A percentile compares a stretch with the other conserved stretches of the same genome.
These are phyloP conservation scores for Apeira syringaria DNA, from an alignment of 2,888 invertebrate species.

Conservation along the genomic window DNA sequence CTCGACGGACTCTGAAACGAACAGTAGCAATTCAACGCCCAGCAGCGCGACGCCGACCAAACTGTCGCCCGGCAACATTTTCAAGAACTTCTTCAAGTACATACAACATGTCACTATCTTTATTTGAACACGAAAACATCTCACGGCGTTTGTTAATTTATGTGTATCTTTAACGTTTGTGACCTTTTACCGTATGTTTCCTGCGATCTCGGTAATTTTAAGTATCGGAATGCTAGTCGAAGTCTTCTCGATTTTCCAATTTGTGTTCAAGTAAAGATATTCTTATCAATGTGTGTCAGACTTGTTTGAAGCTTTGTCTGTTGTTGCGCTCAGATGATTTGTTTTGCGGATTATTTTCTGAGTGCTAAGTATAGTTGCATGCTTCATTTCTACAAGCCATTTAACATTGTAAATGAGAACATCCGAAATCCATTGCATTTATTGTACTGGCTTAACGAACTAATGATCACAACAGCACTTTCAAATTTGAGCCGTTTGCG, in stretches of 20 bases:
- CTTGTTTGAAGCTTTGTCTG: constrained; percentile 31
- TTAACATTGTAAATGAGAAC: neutral
- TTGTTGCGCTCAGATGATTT: constrained; percentile 39
- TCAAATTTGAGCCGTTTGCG: neutral
- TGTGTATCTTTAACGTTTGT: too few species aligned
- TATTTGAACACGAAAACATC: constrained; percentile 45
- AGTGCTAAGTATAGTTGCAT: constrained; percentile 20
- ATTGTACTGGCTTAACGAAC: constrained; percentile 1
- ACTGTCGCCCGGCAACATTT: constrained; percentile 94
- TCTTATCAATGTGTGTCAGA: constrained; percentile 33
- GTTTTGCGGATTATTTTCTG: constrained; percentile 27
- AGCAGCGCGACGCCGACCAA: constrained; percentile 85
- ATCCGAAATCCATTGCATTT: neutral
- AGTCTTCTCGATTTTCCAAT: neutral
- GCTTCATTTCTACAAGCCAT: constrained; percentile 10
- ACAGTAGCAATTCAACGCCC: constrained; percentile 74
- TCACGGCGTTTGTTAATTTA: too few species aligned
- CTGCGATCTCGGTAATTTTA: too few species aligned
- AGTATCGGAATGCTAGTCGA: too few species aligned
- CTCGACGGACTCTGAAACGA: constrained; percentile 71
- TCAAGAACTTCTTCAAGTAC: constrained; percentile 99
- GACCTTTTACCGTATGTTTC: too few species aligned
- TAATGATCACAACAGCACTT: constrained; percentile 1
- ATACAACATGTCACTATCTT: constrained; percentile 49
- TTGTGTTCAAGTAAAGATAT: constrained; percentile 42